phyloP scores from a whole-genome alignment of 2,888 invertebrate species.

The Lomographa bimaculata region DNA sequence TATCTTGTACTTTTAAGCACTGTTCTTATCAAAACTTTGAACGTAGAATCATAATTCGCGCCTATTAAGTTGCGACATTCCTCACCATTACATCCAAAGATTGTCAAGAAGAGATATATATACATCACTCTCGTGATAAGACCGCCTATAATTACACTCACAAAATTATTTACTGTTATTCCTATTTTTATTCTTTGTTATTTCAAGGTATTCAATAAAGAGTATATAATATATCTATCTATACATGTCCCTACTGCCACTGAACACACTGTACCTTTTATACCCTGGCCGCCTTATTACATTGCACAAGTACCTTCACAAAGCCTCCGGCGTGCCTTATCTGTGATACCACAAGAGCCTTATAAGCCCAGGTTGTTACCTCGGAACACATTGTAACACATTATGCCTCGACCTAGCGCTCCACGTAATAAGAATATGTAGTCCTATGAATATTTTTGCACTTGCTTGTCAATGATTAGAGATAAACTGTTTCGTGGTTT shows the following conservation, averaged over 20 bases:
- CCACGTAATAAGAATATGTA: conserved; percentile 71
- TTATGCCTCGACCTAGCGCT: conserved; percentile 69
- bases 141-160: too few species aligned
- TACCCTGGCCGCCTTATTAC: conserved; percentile 70
- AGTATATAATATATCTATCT: too few species aligned
- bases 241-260: conserved; percentile 13
- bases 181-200: too few species aligned
- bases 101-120: too few species aligned
- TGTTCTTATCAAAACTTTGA: too few species aligned
- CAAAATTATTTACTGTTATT: too few species aligned
- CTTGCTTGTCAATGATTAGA: conserved; percentile 57
- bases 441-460: conserved; percentile 69
- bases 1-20: too few species aligned
- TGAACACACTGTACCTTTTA: conserved; percentile 33
- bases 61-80: too few species aligned
- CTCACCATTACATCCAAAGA: too few species aligned
- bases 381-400: conserved; percentile 77
- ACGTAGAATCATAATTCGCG: too few species aligned
- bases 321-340: conserved; percentile 77
- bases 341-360: conserved; percentile 67
- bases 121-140: too few species aligned
- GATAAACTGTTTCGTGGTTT: conserved; percentile 43
- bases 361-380: conserved; percentile 78
- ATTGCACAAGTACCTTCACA: conserved; percentile 66
- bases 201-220: too few species aligned